Percentiles rank a stretch among this genome's conserved stretches.
phyloP scores from a whole-genome alignment of 1,140 invertebrate genomes.

The Drosophila pseudoananassae region DNA sequence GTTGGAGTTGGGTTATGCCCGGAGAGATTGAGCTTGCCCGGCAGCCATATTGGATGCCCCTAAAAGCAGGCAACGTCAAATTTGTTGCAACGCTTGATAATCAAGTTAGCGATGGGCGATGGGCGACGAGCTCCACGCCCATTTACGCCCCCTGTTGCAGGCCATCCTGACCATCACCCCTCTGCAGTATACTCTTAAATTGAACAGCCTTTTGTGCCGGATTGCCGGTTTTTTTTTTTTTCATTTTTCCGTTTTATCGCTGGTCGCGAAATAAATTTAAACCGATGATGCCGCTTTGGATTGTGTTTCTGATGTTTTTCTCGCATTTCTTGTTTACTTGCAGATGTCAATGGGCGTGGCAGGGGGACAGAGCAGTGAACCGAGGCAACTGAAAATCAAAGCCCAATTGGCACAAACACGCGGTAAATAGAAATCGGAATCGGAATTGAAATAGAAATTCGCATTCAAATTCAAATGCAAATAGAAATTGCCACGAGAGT shows the following conservation, averaged over 20 bases:
- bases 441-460: slow-evolving; percentile 71
- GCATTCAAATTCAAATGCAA: slow-evolving; percentile 76
- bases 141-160: background rate
- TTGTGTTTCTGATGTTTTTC: slow-evolving; percentile 42
- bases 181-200: slow-evolving; percentile 51
- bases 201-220: slow-evolving; percentile 48
- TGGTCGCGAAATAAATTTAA: slow-evolving; percentile 64
- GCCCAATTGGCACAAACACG: slow-evolving; percentile 75
- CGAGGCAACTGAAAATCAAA: slow-evolving; percentile 72
- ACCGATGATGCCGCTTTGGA: slow-evolving; percentile 53
- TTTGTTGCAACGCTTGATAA: slow-evolving; percentile 70
- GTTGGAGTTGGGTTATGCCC: too few relatives aligned
- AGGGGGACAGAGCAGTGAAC: slow-evolving; percentile 20
- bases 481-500: slow-evolving; percentile 63
- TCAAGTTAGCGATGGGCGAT: slow-evolving; percentile 63
- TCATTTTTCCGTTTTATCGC: slow-evolving; percentile 28
- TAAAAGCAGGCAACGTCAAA: slow-evolving; percentile 76
- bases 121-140: background rate
- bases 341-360: slow-evolving; percentile 73
- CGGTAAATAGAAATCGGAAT: slow-evolving; percentile 64
- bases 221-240: background rate
- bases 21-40: slow-evolving; percentile 31
- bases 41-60: slow-evolving; percentile 67
- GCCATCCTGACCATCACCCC: background rate
- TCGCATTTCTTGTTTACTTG: slow-evolving; percentile 56